These are phyloP conservation scores for Balaeniceps rex DNA, from an alignment of 2,113 vertebrate species.

Conservation along the genomic window DNA sequence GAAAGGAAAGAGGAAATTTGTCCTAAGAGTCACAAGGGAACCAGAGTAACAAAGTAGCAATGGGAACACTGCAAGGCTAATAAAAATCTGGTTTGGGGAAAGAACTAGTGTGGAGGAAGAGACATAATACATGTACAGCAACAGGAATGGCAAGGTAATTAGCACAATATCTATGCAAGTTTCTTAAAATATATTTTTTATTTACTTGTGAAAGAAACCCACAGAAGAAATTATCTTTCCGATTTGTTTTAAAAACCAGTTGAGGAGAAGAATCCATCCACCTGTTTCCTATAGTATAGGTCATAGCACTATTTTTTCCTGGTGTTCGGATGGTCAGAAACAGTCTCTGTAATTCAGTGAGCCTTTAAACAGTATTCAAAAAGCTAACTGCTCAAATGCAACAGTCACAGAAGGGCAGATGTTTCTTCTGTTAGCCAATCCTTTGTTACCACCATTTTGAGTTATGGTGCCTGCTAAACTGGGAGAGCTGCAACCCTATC, in stretches of 20 bases:
- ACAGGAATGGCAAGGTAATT: neutral
- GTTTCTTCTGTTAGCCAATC: neutral
- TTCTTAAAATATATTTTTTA: neutral
- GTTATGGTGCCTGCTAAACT: neutral
- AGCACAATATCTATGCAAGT: neutral
- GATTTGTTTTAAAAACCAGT: neutral
- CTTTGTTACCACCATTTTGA: neutral
- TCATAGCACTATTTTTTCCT: neutral
- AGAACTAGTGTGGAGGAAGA: neutral
- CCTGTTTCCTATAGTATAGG: neutral
- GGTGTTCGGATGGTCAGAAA: neutral
- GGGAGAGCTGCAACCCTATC: neutral
- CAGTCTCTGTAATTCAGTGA: neutral
- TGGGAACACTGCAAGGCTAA: neutral
- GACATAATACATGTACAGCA: neutral
- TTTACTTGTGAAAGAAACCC: neutral
- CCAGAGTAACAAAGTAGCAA: neutral
- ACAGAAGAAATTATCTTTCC: neutral
- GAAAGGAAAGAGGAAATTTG: constrained; percentile 5
- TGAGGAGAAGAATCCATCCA: neutral
- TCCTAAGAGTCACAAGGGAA: constrained; percentile 1
- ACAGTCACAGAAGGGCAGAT: neutral
- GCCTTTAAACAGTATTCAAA: neutral
- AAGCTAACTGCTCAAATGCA: neutral
- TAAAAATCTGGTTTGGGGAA: neutral